Evolutionary conservation across 2,797 vertebrate genomes (phyloP), one percentile per base, ranked within the genome.

Genomic region (Tapera naevia): DNA sequence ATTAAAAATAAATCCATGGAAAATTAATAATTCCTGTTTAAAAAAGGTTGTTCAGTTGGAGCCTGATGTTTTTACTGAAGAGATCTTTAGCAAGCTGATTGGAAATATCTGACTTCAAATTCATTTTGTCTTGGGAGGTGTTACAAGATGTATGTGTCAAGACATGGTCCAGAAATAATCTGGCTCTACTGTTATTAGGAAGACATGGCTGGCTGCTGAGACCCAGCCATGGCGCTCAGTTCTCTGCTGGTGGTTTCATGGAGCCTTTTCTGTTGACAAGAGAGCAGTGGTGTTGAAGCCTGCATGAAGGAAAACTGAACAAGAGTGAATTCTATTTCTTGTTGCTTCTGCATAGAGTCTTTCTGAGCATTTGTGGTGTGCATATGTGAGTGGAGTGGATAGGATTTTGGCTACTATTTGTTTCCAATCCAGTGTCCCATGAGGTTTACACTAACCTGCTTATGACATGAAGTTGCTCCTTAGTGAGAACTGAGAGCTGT

Each of bases 141-240:
- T 41, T 39, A 24, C 7, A 41, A 83, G 28, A 21, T 54, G 3
- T 22, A 17, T 19, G 12, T 61, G 17, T 17, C 27, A 35, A 65
- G 23, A 11, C 7, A 17, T 5, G 19, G 75, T 54, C 30, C 37
- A 72, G 73, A 86, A 75, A 45, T 53, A 41, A 24, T 7, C 27
- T 58, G 10, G 18, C 39, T 58, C 41, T 88, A 4, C 13, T 71
- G 39, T n/a, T 86, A 13, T 25, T 22, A 50, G 41, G 8, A 54
- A 75, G 81, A 4, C 14, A 25, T 9, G 65, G 11, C 11, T 23
- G 21, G 43, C 11, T 50, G 6, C 46, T 33, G 50, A 84, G 51
- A 51, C 7, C 2, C 37, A 65, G 24, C 7, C 22, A 5, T 7
- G 39, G 30, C 15, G 48, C 4, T 51, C 1, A 0, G n/a, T 74